Evolutionary conservation across 2,888 invertebrate species (phyloP).

Genomic region (Boloria euphrosyne): DNA sequence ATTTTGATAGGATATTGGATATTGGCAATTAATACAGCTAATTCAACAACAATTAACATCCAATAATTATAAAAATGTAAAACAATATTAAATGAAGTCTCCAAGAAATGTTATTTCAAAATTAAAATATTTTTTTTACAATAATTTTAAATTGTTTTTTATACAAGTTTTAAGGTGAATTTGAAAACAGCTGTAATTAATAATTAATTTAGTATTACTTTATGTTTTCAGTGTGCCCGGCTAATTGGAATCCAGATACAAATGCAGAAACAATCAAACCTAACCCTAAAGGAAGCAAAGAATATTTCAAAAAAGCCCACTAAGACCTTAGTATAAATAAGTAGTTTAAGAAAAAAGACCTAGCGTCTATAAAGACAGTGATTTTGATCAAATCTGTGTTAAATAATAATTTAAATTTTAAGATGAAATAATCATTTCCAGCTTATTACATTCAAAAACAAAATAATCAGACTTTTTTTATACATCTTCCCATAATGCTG

Average conservation of each 20-base stretch:
- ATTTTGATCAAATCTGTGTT: neutral
- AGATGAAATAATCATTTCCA: neutral
- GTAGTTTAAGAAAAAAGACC: conserved; percentile 2
- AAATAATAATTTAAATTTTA: neutral
- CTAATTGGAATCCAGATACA: conserved; percentile 94
- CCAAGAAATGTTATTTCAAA: no score
- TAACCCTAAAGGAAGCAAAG: conserved; percentile 90
- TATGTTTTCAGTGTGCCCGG: conserved; percentile 90
- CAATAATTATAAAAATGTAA: no score
- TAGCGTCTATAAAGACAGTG: conserved; percentile 6
- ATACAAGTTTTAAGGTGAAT: no score
- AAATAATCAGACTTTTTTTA: no score
- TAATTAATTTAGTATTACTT: neutral
- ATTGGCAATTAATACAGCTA: no score
- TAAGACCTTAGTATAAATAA: conserved; percentile 40
- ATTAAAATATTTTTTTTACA: no score
- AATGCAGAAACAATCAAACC: conserved; percentile 95
- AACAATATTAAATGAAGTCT: no score
- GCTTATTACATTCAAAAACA: neutral
- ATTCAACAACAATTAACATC: no score
- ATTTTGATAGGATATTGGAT: no score
- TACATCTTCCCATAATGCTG: no score
- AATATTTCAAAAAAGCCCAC: conserved; percentile 89
- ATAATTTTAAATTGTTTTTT: no score
- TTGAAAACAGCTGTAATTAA: no score